Evolutionary conservation across 1,140 invertebrate genomes (phyloP), one percentile per base, ranked within the genome.

Genomic region (Venturia canescens): DNA sequence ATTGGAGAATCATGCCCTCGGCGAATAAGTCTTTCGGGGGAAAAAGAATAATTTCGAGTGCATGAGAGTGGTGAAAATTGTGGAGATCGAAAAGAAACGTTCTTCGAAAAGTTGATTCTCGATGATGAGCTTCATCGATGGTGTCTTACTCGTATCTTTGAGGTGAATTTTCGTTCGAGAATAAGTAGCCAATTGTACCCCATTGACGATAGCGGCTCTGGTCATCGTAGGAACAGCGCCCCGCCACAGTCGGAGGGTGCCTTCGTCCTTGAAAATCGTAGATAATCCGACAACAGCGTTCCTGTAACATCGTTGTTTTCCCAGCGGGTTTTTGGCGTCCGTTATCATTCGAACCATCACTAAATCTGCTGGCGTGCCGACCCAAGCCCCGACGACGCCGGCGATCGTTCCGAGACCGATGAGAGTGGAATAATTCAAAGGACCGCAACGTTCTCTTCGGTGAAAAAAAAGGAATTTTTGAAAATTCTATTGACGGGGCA

Each of bases 1-100:
- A 99, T 93, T 99, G 98, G 57, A 97, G 93, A 67, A 95, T 89
- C 83, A 99, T 95, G 78, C 96, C 96, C 80, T 99, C 98, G 15
- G 93, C 88, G 18, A 70, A 38, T n/a, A 70, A 23, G n/a, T 70
- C 69, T 70, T 70, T 3, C 11, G 48, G 11, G 11, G 15, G 11
- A 16, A 50, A 18, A 50, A 50, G 11, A 5, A 5, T 16, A 50
- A 16, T 18, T 13, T 50, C 48, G 15, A 44, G 6, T 50, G 3
- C 16, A 38, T n/a, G 0, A 70, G 31, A 67, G 13, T 27, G 3
- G 7, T 3, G 7, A 34, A 7, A 34, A 34, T 34, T 34, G 31
- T 7, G 7, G 7, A 34, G 31, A 69, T 44, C 15, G 38, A 69
- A 69, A 69, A 69, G 27, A 69, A 69, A 69, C n/a, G n/a, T n/a